These are phyloP conservation scores for Belonocnema kinseyi DNA, from an alignment of 1,140 invertebrate genomes.

Conservation along the genomic window DNA sequence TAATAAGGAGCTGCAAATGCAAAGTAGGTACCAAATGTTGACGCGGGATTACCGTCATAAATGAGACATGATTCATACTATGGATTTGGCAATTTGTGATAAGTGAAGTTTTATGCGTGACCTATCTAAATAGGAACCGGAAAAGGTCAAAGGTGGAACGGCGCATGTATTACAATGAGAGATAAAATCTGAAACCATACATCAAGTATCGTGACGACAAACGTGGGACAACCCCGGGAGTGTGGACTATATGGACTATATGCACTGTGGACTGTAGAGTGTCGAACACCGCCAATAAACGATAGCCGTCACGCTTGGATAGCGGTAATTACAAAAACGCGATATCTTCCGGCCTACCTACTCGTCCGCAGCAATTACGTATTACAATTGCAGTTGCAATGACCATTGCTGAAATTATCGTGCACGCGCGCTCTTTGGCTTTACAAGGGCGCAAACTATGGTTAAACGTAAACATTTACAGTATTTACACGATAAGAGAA, in stretches of 20 bases:
- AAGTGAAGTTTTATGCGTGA: slow-evolving; percentile 3
- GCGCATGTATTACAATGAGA: neutral
- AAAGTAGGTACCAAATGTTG: neutral
- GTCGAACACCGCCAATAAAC: neutral
- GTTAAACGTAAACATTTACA: neutral
- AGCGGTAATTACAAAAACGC: slow-evolving; percentile 28
- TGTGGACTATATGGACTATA: neutral
- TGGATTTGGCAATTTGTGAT: neutral
- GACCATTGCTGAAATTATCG: slow-evolving; percentile 1
- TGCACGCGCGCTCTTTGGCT: slow-evolving; percentile 1
- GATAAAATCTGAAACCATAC: slow-evolving; percentile 24
- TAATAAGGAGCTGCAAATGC: neutral
- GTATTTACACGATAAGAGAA: neutral
- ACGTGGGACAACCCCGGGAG: slow-evolving; percentile 12
- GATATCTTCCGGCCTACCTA: slow-evolving; percentile 18
- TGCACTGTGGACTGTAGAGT: neutral
- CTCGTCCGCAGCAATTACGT: slow-evolving; percentile 9
- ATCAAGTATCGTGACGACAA: slow-evolving; percentile 26
- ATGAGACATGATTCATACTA: neutral
- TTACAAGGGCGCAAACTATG: slow-evolving; percentile 5
- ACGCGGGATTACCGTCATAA: neutral
- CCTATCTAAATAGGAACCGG: neutral
- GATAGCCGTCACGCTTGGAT: slow-evolving; percentile 22
- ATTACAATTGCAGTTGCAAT: slow-evolving; percentile 19
- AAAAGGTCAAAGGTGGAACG: neutral